Evolutionary conservation across 2,113 vertebrate genomes (phyloP).

Genomic region (Typhlomys cinereus): DNA sequence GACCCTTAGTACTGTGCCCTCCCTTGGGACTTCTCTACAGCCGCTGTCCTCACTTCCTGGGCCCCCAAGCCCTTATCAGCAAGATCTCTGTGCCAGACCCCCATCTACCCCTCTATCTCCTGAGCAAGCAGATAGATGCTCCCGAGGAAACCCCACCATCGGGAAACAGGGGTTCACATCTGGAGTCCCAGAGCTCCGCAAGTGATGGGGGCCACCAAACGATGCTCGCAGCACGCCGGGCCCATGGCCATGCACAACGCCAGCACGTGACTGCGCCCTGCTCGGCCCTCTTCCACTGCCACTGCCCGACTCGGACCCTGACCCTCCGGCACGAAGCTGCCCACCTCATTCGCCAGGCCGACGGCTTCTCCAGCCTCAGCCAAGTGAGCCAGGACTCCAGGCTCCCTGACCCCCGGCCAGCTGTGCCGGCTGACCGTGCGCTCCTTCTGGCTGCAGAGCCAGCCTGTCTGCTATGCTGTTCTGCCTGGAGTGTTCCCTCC

Average conservation of each 20-base stretch:
- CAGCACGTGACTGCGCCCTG: neutral
- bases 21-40: neutral
- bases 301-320: no score
- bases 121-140: neutral
- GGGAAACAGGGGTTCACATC: neutral
- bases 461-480: neutral
- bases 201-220: no score
- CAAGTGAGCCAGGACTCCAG: neutral
- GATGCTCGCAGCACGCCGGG: neutral
- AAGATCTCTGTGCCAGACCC: accelerated
- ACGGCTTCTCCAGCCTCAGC: neutral
- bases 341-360: neutral
- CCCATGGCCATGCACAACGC: neutral
- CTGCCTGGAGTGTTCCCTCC: neutral
- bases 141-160: neutral
- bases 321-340: no score
- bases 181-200: neutral
- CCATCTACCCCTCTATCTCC: accelerated
- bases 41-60: neutral
- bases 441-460: neutral
- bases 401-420: no score
- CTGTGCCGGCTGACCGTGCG: accelerated
- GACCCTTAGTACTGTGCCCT: accelerated
- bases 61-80: no score
- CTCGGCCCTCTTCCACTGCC: neutral